Base-by-base conservation (phyloP, 2,113 vertebrate species). In the Nymphicus hollandicus region DNA sequence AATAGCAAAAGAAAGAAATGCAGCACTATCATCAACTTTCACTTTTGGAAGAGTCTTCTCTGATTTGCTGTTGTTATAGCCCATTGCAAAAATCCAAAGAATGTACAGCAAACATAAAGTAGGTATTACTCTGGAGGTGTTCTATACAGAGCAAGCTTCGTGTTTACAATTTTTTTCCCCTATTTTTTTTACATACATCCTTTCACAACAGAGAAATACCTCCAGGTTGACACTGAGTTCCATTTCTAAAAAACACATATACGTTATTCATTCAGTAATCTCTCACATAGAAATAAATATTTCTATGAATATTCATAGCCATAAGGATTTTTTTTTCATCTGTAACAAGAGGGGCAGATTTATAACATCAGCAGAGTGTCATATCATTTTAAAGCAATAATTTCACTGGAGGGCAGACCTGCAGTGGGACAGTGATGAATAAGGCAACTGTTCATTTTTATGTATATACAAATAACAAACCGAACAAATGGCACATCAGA, bases 171-270 rank as follows among this genome's bases (percentile, higher is more conserved):
- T 80, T 91, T 83, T 7, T 70, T 84, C 56, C 31, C 37, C 1
- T 78, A 5, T 63, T 84, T 91, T 80, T 77, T 18, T 23, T 53
- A 3, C 2, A 5, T 44, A 16, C 13, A 44, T 22, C 17, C 20
- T 77, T 63, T 77, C 8, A 70, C 14, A 53, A 12, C 9, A 31
- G 33, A 78, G 22, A 81, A 88, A 58, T 33, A 53, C 6, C 39
- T 84, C 41, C 15, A 29, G 10, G 5, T 2, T 73, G 18, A 66
- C 31, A 61, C 1, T 2, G 7, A 53, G 5, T 50, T 87, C 28
- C 2, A 1, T 29, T 95, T 78, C 28, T 63, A 31, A 81, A 88
- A 73, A 58, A 24, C 0, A 0, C 2, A n/a, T 11, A 6, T 16
- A 43, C 0, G 0, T 46, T 53, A 66, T 41, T 63, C 64, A n/a